Conservation (phyloP, 2,113 vertebrate species). For the Phoenicopterus ruber region DNA sequence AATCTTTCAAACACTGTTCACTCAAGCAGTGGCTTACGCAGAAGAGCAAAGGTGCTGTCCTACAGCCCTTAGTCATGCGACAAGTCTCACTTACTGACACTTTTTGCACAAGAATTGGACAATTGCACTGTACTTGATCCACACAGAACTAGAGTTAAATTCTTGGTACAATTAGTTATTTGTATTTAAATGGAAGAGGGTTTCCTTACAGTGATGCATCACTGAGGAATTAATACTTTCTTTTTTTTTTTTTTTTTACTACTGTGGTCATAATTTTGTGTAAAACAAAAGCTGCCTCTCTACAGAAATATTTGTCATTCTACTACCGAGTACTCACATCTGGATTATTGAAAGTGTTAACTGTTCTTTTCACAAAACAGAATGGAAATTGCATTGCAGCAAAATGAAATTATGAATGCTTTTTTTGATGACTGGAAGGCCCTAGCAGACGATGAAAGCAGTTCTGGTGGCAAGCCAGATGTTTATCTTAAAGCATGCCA, state of each 20-base stretch:
- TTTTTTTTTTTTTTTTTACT: neutral
- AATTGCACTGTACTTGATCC: neutral
- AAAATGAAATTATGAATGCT: constrained; percentile 84
- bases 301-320: neutral
- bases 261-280: neutral
- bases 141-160: neutral
- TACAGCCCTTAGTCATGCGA: neutral
- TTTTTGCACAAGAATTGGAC: neutral
- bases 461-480: constrained; percentile 72
- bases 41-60: neutral
- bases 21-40: neutral
- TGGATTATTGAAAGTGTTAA: neutral
- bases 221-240: neutral
- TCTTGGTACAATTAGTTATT: neutral
- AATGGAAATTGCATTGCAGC: constrained; percentile 83
- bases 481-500: constrained; percentile 80
- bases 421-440: constrained; percentile 84
- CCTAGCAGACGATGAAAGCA: constrained; percentile 72
- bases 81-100: neutral
- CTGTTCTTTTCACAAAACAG: constrained; percentile 65
- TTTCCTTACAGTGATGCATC: neutral
- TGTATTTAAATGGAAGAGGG: neutral
- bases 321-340: neutral
- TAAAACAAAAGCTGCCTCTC: neutral
- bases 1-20: neutral